Evolutionary conservation across 1,140 invertebrate genomes (phyloP), one percentile per base, ranked within the genome.

Genomic region (Armadillidium nasatum): DNA sequence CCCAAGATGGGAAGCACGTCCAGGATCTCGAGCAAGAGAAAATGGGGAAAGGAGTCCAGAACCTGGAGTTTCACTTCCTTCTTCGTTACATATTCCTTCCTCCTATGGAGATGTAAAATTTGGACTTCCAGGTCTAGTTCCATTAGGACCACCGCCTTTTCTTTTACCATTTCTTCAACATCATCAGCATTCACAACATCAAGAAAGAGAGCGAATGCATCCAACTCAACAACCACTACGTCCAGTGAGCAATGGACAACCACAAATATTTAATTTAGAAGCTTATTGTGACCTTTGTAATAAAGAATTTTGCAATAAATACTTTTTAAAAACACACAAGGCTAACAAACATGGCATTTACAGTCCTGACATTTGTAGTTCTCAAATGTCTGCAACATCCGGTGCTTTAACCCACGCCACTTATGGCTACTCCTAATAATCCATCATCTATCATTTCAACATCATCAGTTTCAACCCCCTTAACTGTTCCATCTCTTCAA

Each of bases 231-330:
- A 74, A 54, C 74, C 76, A 67, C 74, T 44, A 13, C 68, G 19
- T 54, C 74, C 69, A 66, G 70, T 23, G 45, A 66, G 71, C 76
- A 76, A 81, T 67, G 80, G 80, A 46, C 82, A 82, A 74, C 80
- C 79, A 44, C 79, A 81, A 69, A 96, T 97, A 80, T 96, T 97
- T 83, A 97, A 98, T 85, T 92, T 90, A 23, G 96, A 97, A 86
- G 95, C 96, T 6, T 98, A 96, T 84, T 90, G 96, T 85, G 93
- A 95, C 82, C 87, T 95, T 60, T 99, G 97, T 87, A 97, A 98
- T 86, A 99, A 99, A 85, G 96, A 99, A 85, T 96, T 98, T 83
- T 99, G 97, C 87, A 99, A 99, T 87, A 99, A 99, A 85, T 99
- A 99, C 86, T 99, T 99, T 84, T 87, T 99, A 4, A 98, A 98